These are phyloP conservation scores for Laticauda colubrina DNA, from an alignment of 2,113 vertebrate species.

Conservation along the genomic window DNA sequence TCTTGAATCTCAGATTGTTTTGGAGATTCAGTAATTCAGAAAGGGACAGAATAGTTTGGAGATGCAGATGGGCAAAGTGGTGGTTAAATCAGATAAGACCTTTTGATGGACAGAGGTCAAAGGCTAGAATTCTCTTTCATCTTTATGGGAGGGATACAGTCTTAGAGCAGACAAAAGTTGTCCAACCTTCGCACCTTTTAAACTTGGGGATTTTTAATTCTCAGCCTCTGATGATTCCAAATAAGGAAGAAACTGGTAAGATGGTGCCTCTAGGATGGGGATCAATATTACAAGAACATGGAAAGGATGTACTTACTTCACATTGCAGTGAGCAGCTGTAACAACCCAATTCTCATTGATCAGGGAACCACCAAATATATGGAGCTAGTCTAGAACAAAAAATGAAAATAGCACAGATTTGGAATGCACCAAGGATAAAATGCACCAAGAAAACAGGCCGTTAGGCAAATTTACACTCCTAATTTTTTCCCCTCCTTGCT, in stretches of 20 bases:
- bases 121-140: neutral
- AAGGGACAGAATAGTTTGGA: neutral
- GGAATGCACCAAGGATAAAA: neutral
- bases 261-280: neutral
- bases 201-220: neutral
- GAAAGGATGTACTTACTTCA: constrained; percentile 58
- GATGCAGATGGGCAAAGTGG: neutral
- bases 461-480: neutral
- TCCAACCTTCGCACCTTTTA: neutral
- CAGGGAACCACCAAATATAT: constrained; percentile 83
- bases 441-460: neutral
- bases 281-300: neutral
- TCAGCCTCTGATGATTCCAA: neutral
- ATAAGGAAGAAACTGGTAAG: neutral
- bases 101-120: neutral
- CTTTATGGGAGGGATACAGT: neutral
- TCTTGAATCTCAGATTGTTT: neutral
- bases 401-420: neutral
- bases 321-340: constrained; percentile 78
- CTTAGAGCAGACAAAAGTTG: neutral
- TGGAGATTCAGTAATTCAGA: neutral
- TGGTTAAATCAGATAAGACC: neutral
- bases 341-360: constrained; percentile 78
- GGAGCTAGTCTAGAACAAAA: constrained; percentile 67
- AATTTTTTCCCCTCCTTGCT: neutral